Evolutionary conservation across 1,140 invertebrate genomes (phyloP).

Genomic region (Adelges cooleyi): DNA sequence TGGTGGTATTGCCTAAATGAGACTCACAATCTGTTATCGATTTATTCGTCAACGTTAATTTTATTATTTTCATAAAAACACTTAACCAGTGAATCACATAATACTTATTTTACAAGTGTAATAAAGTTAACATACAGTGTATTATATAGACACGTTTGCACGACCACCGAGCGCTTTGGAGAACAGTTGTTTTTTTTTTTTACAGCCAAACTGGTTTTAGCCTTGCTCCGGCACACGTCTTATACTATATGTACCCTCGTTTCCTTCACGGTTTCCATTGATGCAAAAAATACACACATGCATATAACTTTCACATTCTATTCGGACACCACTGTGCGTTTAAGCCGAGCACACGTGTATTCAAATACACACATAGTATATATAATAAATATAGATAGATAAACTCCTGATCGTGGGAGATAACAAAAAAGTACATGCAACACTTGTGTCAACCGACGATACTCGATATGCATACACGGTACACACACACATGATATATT

Average conservation of each 20-base stretch:
- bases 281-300: background rate
- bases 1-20: too few relatives aligned
- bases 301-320: conserved; percentile 3
- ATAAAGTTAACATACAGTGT: background rate
- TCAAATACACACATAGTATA: background rate
- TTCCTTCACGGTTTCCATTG: background rate
- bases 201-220: conserved; percentile 14
- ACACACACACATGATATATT: too few relatives aligned
- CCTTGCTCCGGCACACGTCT: background rate
- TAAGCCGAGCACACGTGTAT: too few relatives aligned
- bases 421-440: too few relatives aligned
- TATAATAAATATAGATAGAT: too few relatives aligned
- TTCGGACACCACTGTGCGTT: background rate
- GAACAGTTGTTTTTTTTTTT: background rate
- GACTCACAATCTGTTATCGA: too few relatives aligned
- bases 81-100: background rate
- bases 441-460: too few relatives aligned
- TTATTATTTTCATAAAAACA: too few relatives aligned
- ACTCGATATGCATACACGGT: too few relatives aligned
- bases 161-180: background rate
- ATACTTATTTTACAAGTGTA: background rate
- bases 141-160: background rate
- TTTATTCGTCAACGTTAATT: too few relatives aligned
- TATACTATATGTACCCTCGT: background rate
- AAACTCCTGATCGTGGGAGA: too few relatives aligned